Evolutionary conservation across 2,888 invertebrate genomes (phyloP).

Genomic region (Rhagonycha fulva): DNA sequence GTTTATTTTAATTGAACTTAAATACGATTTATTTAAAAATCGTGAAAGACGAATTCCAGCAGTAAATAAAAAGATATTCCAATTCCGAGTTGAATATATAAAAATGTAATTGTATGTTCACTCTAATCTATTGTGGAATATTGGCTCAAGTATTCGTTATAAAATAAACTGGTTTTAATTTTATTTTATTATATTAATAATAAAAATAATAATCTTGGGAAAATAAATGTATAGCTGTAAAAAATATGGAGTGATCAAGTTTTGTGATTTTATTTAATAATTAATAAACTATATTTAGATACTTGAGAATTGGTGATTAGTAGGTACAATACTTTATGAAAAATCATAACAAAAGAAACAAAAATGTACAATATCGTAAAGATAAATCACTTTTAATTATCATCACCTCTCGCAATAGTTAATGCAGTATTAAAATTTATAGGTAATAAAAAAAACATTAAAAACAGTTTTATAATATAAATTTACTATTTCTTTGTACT

Average conservation of each 20-base stretch:
- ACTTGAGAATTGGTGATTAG: not conserved
- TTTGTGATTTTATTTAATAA: not conserved
- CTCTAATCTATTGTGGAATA: not conserved
- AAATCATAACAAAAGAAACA: not conserved
- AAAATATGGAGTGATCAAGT: not conserved
- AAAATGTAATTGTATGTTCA: not conserved
- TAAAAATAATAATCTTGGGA: not conserved
- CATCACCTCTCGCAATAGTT: not conserved
- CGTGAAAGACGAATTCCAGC: not conserved
- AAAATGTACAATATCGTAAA: too few species aligned
- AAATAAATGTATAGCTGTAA: not conserved
- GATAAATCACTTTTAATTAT: not conserved
- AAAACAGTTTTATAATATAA: not conserved
- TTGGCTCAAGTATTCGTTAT: not conserved
- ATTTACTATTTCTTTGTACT: not conserved
- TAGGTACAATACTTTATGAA: not conserved
- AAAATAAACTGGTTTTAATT: not conserved
- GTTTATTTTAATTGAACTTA: not conserved
- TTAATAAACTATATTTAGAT: not conserved
- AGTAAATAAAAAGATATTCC: not conserved
- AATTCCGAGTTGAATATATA: not conserved
- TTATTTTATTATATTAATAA: not conserved
- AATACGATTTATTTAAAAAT: not conserved
- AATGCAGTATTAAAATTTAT: not conserved
- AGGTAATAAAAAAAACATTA: not conserved